Conservation (phyloP, 2,888 invertebrate genomes). For the Hemaris fuciformis region DNA sequence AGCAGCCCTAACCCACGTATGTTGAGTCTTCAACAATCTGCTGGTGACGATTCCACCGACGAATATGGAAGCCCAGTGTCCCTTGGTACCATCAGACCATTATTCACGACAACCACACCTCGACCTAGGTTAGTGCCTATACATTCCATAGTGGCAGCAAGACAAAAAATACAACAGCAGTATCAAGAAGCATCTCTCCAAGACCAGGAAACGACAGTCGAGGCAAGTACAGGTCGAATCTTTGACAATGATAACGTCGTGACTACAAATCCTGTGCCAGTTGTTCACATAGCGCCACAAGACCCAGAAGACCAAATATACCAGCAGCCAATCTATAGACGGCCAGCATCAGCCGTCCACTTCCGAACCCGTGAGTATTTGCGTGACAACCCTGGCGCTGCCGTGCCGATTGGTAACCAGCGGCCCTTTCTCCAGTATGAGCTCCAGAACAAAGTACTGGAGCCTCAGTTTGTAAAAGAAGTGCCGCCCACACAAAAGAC, state of each 20-base stretch:
- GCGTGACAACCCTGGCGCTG: constrained; percentile 72
- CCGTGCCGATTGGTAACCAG: constrained; percentile 76
- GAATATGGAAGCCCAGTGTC: constrained; percentile 85
- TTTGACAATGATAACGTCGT: constrained; percentile 72
- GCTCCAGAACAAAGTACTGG: constrained; percentile 72
- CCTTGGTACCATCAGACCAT: constrained; percentile 83
- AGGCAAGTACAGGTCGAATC: constrained; percentile 78
- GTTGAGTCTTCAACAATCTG: constrained; percentile 80
- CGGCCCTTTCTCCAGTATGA: constrained; percentile 76
- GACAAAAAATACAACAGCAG: constrained; percentile 72
- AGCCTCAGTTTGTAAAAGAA: constrained; percentile 69
- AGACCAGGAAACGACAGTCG: constrained; percentile 71
- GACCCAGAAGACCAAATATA: constrained; percentile 62
- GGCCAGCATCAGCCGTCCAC: constrained; percentile 58
- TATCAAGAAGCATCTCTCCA: constrained; percentile 61
- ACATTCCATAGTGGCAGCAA: constrained; percentile 72
- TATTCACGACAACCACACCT: constrained; percentile 84
- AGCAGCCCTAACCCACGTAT: constrained; percentile 81
- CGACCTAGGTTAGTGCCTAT: constrained; percentile 81
- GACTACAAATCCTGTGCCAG: constrained; percentile 78
- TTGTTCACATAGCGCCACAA: constrained; percentile 75
- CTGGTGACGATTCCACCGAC: constrained; percentile 85
- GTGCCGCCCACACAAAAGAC: constrained; percentile 41
- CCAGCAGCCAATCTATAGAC: constrained; percentile 64
- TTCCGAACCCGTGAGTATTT: constrained; percentile 75